phyloP scores from a whole-genome alignment of 2,888 invertebrate genomes.

The Acrocera orbiculus region DNA sequence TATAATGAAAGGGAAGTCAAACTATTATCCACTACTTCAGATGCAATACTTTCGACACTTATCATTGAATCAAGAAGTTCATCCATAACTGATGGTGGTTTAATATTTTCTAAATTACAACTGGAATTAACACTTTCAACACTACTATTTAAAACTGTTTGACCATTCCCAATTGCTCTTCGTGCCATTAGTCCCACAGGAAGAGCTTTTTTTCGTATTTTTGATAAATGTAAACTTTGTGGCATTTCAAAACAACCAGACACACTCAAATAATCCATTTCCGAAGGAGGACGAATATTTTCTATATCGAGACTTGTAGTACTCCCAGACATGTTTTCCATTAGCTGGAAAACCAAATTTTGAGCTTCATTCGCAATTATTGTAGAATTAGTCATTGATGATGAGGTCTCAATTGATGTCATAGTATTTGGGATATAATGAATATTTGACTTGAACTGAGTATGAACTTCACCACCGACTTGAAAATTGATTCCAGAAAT shows the following conservation, averaged over 20 bases:
- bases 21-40: slow-evolving; percentile 48
- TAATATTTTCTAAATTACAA: slow-evolving; percentile 59
- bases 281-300: slow-evolving; percentile 57
- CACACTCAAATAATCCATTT: slow-evolving; percentile 48
- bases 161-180: slow-evolving; percentile 38
- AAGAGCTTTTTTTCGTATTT: slow-evolving; percentile 47
- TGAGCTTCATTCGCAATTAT: slow-evolving; percentile 59
- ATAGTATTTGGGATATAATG: slow-evolving; percentile 5
- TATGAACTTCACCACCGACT: slow-evolving; percentile 25
- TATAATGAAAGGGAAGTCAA: slow-evolving; percentile 27
- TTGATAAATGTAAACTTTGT: slow-evolving; percentile 22
- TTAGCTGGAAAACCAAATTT: slow-evolving; percentile 42
- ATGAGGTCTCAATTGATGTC: slow-evolving; percentile 36
- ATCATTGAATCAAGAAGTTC: slow-evolving; percentile 61
- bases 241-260: slow-evolving; percentile 36
- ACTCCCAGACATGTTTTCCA: slow-evolving; percentile 36
- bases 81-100: slow-evolving; percentile 70
- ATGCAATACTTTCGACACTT: slow-evolving; percentile 67
- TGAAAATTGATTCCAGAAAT: slow-evolving; percentile 19
- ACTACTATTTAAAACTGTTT: slow-evolving; percentile 34
- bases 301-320: slow-evolving; percentile 53
- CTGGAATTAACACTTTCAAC: slow-evolving; percentile 42
- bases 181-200: slow-evolving; percentile 53
- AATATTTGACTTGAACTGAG: slow-evolving; percentile 6
- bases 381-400: slow-evolving; percentile 49